These are phyloP conservation scores for Lordiphosa fenestrarum DNA, from an alignment of 2,888 invertebrate genomes.

Conservation along the genomic window DNA sequence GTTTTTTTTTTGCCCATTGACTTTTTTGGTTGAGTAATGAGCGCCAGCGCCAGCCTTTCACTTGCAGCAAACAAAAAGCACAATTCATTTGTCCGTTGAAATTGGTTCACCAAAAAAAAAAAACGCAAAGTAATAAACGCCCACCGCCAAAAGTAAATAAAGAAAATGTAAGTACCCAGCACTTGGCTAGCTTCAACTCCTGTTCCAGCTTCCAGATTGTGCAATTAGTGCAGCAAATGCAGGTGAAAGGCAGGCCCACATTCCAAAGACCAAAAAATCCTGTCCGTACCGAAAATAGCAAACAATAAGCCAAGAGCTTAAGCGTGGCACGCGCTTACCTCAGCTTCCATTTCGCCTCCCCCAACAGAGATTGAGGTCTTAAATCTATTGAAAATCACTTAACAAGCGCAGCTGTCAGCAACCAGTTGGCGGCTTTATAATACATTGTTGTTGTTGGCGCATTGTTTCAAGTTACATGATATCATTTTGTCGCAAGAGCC, in stretches of 20 bases:
- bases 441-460: conserved; percentile 55
- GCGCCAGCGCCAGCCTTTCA: conserved; percentile 58
- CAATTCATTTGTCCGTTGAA: conserved; percentile 63
- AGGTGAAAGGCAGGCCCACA: conserved; percentile 32
- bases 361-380: conserved; percentile 20
- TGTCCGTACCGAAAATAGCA: conserved; percentile 31
- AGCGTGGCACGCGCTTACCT: conserved; percentile 21
- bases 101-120: conserved; percentile 55
- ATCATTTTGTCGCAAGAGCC: conserved; percentile 36
- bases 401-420: conserved; percentile 72
- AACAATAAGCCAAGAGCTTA: conserved; percentile 18
- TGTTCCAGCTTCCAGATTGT: conserved; percentile 36
- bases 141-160: conserved; percentile 37
- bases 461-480: conserved; percentile 72
- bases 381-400: conserved; percentile 70
- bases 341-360: neutral
- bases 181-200: conserved; percentile 44
- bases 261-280: conserved; percentile 33
- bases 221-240: conserved; percentile 58
- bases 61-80: conserved; percentile 51
- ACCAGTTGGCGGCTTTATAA: conserved; percentile 59
- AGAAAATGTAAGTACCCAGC: conserved; percentile 40
- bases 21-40: conserved; percentile 52
- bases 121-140: conserved; percentile 49
- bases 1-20: conserved; percentile 32